Base-by-base conservation (phyloP, 2,888 invertebrate genomes). In the Operophtera brumata region DNA sequence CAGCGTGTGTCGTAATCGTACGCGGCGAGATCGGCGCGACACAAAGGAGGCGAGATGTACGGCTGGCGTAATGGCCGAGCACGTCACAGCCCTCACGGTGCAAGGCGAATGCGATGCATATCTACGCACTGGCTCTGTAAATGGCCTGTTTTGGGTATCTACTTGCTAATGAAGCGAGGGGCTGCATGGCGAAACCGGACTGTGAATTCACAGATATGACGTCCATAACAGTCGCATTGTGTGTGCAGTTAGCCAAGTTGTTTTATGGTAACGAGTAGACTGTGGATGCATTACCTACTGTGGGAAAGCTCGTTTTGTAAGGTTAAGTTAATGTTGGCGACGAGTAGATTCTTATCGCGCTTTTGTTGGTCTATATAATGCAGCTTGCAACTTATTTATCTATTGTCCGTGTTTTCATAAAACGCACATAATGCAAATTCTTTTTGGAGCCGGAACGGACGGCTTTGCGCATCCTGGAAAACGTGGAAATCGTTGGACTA, bases 141-240 rank as follows among this genome's bases (percentile, higher is more conserved):
- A 87, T 86, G 84, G 84, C 71, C 84, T 82, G 85, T 88, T 89
- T 89, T 83, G 86, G 88, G 84, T 82, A 87, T 87, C 86, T 82
- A 82, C 82, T 87, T 86, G 84, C 86, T 89, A 90, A 89, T 89
- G 89, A 88, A 89, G 83, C 78, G 70, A 72, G 68, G 73, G 72
- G 67, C 78, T 76, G 77, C 75, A 78, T 75, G 70, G 82, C 77
- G 77, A 81, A 87, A 86, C 84, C 82, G 72, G 80, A 77, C 78
- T 78, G 77, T 75, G 82, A 78, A 84, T 81, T 78, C 76, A 80
- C 74, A 82, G 83, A 84, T 86, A 84, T 85, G 82, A 82, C 76
- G 69, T 69, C 74, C 69, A 67, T 80, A 81, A 81, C 79, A 75
- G 77, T 72, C 66, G 70, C 73, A 80, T 80, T 81, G 82, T 82